A percentile compares a stretch with the other conserved stretches of the same genome.
These are phyloP conservation scores for Drosophila macrothrix DNA, from an alignment of 2,888 invertebrate genomes.

Conservation along the genomic window DNA sequence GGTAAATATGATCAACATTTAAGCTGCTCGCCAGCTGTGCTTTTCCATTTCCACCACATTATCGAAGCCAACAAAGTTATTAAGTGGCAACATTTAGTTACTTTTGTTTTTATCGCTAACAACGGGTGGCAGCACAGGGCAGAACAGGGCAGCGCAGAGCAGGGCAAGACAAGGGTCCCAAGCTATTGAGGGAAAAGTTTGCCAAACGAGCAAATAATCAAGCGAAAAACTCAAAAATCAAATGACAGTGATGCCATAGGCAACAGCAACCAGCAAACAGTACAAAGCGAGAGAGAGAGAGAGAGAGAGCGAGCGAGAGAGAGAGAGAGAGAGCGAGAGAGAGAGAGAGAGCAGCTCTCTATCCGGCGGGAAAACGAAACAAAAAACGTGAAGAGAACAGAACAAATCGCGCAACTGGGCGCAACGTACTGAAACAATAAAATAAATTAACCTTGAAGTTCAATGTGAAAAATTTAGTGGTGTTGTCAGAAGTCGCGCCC, in stretches of 20 bases:
- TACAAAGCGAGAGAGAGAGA: background rate
- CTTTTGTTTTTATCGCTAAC: slow-evolving; percentile 34
- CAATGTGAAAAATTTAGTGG: slow-evolving; percentile 57
- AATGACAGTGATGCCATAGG: slow-evolving; percentile 59
- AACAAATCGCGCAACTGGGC: slow-evolving; percentile 28
- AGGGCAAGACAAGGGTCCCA: background rate
- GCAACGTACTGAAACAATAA: slow-evolving; percentile 58
- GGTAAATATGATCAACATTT: slow-evolving; percentile 2
- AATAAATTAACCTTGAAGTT: slow-evolving; percentile 75
- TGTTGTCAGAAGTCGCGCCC: slow-evolving; percentile 27
- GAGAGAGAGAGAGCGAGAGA: too few species aligned
- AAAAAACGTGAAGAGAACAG: slow-evolving; percentile 6
- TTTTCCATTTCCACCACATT: slow-evolving; percentile 9
- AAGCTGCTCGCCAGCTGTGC: slow-evolving; percentile 6
- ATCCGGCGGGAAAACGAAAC: background rate
- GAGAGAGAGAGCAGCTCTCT: too few species aligned
- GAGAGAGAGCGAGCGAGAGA: background rate
- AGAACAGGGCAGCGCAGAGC: background rate
- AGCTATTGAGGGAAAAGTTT: slow-evolving; percentile 22
- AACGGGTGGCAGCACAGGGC: background rate
- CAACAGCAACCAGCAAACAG: slow-evolving; percentile 1
- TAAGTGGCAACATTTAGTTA: slow-evolving; percentile 70
- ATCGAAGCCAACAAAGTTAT: slow-evolving; percentile 61
- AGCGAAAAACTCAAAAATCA: slow-evolving; percentile 60
- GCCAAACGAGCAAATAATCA: slow-evolving; percentile 46